Base-by-base conservation (phyloP, 2,888 invertebrate genomes). In the Lepidocyrtoides sp. region DNA sequence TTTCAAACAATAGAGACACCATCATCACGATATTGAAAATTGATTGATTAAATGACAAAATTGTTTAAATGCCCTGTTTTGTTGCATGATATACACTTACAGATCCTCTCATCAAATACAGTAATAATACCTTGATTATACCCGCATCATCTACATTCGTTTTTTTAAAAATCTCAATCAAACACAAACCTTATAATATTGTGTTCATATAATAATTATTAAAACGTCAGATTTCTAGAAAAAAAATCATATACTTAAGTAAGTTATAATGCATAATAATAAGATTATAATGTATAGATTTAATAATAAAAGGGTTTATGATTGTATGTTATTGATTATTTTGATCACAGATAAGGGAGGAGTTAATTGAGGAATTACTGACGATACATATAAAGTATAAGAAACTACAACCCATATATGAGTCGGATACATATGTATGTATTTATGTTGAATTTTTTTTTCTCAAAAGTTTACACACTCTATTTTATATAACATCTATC, bases 261-360 rank as follows among this genome's bases (percentile, higher is more conserved):
- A 17, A 66, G 29, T 29, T 51, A 54, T 54, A 57, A 57, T 57
- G 26, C n/a, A 17, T 60, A 82, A 66, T 63, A 48, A 66, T 83
- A 63, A 83, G n/a, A 69, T n/a, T 69, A 79, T 54, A 54, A 29
- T 29, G 23, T 82, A 32, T 57, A 48, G 77, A 2, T 20, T 36
- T 79, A 66, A 82, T 72, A 82, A 82, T 86, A 86, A 87, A 79
- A 89, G 88, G 88, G 82, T 89, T 81, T 81, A 89, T 89, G 89
- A 89, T 89, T 89, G 89, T 89, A 83, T 89, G 89, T 92, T 90
- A 90, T 92, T 93, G 91, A 93, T 93, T 93, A 93, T 93, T 92
- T 91, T 93, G 93, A 93, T 93, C 93, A 93, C 93, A 93, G 93
- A 93, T 92, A 88, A 93, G 93, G 93, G 93, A 92, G 90, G 92